Evolutionary conservation across 1,140 invertebrate species (phyloP).

Genomic region (Leptonema lineaticorne): DNA sequence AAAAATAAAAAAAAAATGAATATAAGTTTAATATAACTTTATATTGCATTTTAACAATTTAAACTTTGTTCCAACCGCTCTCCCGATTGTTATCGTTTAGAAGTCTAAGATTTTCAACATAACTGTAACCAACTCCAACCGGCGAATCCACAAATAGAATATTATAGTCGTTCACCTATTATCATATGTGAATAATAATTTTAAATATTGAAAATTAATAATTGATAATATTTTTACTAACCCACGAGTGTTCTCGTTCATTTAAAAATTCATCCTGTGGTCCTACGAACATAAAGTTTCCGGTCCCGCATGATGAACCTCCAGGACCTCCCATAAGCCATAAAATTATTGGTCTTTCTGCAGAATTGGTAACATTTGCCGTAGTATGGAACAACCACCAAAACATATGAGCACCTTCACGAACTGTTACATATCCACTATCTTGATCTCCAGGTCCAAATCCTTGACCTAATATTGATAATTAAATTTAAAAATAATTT

Average conservation of each 20-base stretch:
- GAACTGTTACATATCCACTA: conserved; percentile 59
- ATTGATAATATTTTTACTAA: conserved; percentile 43
- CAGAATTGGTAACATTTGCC: conserved; percentile 57
- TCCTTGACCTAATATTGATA: conserved; percentile 17
- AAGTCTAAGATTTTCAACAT: conserved; percentile 62
- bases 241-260: conserved; percentile 72
- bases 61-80: conserved; percentile 64
- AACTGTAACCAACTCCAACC: conserved; percentile 86
- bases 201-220: background rate
- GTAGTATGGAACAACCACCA: conserved; percentile 80
- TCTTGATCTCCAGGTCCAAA: conserved; percentile 49
- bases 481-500: conserved; percentile 7
- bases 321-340: conserved; percentile 81
- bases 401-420: conserved; percentile 74
- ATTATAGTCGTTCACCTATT: conserved; percentile 72
- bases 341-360: conserved; percentile 69
- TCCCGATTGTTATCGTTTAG: conserved; percentile 67
- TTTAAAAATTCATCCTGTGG: conserved; percentile 67
- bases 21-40: background rate
- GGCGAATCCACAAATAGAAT: conserved; percentile 87
- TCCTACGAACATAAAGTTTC: conserved; percentile 78
- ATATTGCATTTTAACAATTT: background rate
- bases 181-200: conserved; percentile 10
- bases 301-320: conserved; percentile 72
- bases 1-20: conserved; percentile 29